Evolutionary conservation across 2,113 vertebrate genomes (phyloP), one percentile per base, ranked within the genome.

Genomic region (Chunga burmeisteri): DNA sequence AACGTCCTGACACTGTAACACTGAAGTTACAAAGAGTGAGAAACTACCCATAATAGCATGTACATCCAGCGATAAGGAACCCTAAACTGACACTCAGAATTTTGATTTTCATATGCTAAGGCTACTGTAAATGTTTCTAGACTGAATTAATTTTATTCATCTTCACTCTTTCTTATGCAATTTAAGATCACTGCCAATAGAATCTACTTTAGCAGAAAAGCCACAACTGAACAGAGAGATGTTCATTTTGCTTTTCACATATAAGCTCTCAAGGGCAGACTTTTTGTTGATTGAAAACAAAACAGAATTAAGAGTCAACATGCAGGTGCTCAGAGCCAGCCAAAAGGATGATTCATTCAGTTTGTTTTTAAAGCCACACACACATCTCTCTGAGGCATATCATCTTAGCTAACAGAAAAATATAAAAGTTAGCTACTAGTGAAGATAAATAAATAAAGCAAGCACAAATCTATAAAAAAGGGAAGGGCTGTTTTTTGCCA

Each of bases 321-420:
- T 7, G 53, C 55, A 96, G 79, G 72, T 93, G 67, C 50, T 67
- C 50, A 83, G 53, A 84, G 50, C 23, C 32, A 88, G 82, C 38
- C 85, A 92, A 93, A 94, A 95, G n/a, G 47, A 88, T 92, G 72
- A 95, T 86, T 95, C 72, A 93, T 74, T 68, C 32, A 27, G 38
- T 78, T 83, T 74, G 59, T 70, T 82, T 63, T 59, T 63, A 93
- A 94, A 82, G 75, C 67, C 79, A 81, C 63, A 81, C 56, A 80
- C 68, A 67, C 9, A 44, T 56, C 18, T 79, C 36, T 56, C 75
- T 46, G 14, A 74, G 59, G 40, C 9, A 55, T 29, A 86, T 16
- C 26, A 85, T 77, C 49, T 59, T 23, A 81, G 32, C 58, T 80
- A 95, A 77, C 4, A 46, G 42, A 32, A 77, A 90, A 86, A 65